Percentiles rank a stretch among this genome's conserved stretches.
phyloP scores from a whole-genome alignment of 1,140 invertebrate species.

The Rhagoletis zephyria region DNA sequence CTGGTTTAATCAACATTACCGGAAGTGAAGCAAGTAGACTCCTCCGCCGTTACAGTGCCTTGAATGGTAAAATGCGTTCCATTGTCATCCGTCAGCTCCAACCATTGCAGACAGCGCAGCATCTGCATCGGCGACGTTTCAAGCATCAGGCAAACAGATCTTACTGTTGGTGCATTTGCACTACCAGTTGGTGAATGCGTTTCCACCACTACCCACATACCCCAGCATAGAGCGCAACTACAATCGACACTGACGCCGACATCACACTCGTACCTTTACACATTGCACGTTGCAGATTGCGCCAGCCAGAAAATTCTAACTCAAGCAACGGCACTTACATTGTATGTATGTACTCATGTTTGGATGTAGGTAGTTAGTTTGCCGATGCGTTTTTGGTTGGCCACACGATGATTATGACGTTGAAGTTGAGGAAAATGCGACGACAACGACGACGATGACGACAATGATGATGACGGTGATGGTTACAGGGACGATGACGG shows the following conservation, averaged over 20 bases:
- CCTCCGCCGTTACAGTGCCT: background rate
- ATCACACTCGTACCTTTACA: background rate
- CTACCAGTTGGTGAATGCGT: conserved; percentile 37
- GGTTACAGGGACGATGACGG: background rate
- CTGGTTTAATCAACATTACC: conserved; percentile 47
- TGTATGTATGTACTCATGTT: background rate
- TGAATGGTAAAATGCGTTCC: conserved; percentile 35
- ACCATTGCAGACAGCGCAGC: conserved; percentile 49
- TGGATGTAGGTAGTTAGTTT: conserved; percentile 1
- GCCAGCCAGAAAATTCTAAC: background rate
- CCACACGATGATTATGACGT: background rate
- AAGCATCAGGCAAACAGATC: conserved; percentile 55
- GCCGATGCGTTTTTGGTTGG: conserved; percentile 22
- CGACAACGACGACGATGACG: background rate
- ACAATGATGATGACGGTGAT: background rate
- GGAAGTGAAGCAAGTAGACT: background rate
- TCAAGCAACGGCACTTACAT: conserved; percentile 29
- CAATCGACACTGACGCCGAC: background rate
- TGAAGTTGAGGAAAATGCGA: no score
- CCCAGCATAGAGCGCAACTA: background rate
- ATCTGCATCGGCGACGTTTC: conserved; percentile 54
- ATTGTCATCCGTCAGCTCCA: conserved; percentile 29
- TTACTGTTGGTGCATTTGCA: conserved; percentile 47
- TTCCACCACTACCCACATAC: background rate
- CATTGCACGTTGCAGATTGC: background rate